phyloP scores from a whole-genome alignment of 1,140 invertebrate genomes.

The Aphaenogaster ashmeadi region DNA sequence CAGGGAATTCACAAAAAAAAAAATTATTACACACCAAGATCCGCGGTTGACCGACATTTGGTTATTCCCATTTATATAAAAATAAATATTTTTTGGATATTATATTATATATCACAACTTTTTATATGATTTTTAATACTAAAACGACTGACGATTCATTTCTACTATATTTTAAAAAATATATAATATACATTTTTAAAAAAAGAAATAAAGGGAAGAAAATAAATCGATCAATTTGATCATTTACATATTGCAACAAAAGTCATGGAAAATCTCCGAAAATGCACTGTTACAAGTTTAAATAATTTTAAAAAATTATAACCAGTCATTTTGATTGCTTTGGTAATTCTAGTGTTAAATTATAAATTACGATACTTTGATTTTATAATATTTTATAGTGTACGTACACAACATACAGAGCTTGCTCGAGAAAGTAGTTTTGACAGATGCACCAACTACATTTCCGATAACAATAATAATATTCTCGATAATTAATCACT shows the following conservation, averaged over 20 bases:
- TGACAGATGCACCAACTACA: not conserved
- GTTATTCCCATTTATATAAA: not conserved
- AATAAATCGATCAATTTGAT: not conserved
- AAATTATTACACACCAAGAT: no score
- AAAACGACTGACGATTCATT: not conserved
- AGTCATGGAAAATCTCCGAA: not conserved
- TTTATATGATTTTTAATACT: not conserved
- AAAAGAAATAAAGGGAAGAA: no score
- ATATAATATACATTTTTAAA: not conserved
- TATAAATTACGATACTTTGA: not conserved
- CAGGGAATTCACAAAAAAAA: no score
- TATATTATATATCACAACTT: not conserved
- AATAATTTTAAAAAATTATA: not conserved
- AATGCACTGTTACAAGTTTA: not conserved
- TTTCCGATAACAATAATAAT: slow-evolving; percentile 5
- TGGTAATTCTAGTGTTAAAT: not conserved
- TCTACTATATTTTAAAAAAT: not conserved
- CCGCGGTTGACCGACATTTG: no score
- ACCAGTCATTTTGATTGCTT: not conserved
- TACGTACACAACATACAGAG: not conserved
- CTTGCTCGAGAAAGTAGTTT: not conserved
- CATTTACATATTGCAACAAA: not conserved
- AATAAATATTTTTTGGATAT: not conserved
- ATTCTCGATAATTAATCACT: not conserved
- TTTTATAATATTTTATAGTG: not conserved